Evolutionary conservation across 2,888 invertebrate species (phyloP).

Genomic region (Drosophila hamatofila): DNA sequence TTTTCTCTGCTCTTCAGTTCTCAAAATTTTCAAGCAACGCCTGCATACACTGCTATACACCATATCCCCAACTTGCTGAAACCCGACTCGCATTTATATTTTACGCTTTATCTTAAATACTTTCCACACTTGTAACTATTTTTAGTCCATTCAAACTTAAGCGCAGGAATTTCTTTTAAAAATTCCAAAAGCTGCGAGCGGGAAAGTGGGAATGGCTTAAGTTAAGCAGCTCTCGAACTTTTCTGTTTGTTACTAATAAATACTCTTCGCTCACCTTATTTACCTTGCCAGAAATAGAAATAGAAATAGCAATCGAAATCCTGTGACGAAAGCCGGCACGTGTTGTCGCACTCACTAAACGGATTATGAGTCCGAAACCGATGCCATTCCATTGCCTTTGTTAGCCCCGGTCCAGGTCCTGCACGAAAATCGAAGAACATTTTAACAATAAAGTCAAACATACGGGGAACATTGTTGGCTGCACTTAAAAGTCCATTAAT

Average conservation of each 20-base stretch:
- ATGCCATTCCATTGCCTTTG: not conserved
- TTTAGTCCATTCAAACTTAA: not conserved
- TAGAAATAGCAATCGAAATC: constrained; percentile 5
- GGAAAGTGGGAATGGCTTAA: not conserved
- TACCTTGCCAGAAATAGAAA: constrained; percentile 34
- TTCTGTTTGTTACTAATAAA: constrained; percentile 46
- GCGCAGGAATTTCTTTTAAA: not conserved
- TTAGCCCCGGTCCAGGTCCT: not conserved
- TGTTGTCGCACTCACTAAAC: constrained; percentile 61
- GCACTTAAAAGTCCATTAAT: constrained; percentile 81
- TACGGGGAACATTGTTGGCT: constrained; percentile 63
- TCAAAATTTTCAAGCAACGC: no score
- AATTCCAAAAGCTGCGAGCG: not conserved
- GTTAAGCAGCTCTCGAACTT: constrained; percentile 29
- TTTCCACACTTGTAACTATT: not conserved
- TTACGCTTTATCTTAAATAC: not conserved
- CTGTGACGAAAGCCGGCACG: constrained; percentile 57
- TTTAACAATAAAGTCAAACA: constrained; percentile 74
- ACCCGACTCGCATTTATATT: not conserved
- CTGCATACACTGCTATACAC: not conserved
- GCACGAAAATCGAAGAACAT: constrained; percentile 61
- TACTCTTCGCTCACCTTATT: constrained; percentile 47
- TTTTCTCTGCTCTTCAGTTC: no score
- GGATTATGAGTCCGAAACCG: constrained; percentile 64
- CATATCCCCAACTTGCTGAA: no score